phyloP scores from a whole-genome alignment of 2,113 vertebrate species.

The Corythoichthys intestinalis region DNA sequence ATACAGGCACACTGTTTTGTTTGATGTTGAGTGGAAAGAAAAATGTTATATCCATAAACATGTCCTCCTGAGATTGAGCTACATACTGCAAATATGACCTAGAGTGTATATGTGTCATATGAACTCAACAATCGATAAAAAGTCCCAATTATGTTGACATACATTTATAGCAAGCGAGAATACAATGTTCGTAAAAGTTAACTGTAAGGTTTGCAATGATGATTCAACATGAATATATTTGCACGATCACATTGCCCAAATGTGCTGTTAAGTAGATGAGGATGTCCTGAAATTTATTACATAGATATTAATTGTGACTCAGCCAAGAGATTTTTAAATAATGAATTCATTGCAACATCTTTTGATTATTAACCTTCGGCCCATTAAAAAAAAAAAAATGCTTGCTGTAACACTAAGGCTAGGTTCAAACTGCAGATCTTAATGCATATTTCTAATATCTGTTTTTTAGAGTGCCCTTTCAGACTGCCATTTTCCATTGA shows the following conservation, averaged over 20 bases:
- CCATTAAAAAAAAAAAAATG: neutral
- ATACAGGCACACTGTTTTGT: conserved; percentile 8
- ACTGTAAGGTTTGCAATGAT: neutral
- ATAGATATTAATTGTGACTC: conserved; percentile 29
- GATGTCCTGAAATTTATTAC: conserved; percentile 62
- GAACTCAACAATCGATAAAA: conserved; percentile 17
- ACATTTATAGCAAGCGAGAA: neutral
- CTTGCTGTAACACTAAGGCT: too few species aligned
- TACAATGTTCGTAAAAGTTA: neutral
- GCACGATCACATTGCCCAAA: conserved; percentile 51
- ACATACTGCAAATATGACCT: conserved; percentile 3
- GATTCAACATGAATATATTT: conserved; percentile 27
- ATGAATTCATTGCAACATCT: conserved; percentile 46
- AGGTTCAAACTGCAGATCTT: too few species aligned
- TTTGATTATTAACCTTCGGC: conserved; percentile 53
- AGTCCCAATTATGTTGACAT: neutral
- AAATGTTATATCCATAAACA: conserved; percentile 16
- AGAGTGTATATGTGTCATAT: conserved; percentile 6
- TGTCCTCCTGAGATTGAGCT: conserved; percentile 6
- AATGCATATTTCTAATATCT: too few species aligned
- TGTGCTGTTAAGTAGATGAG: conserved; percentile 55
- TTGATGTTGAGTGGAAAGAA: conserved; percentile 23
- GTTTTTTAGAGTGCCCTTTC: too few species aligned
- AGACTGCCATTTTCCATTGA: too few species aligned
- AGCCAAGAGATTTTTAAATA: conserved; percentile 20